These are phyloP conservation scores for Andrena praecox DNA, from an alignment of 2,888 invertebrate species.

Conservation along the genomic window DNA sequence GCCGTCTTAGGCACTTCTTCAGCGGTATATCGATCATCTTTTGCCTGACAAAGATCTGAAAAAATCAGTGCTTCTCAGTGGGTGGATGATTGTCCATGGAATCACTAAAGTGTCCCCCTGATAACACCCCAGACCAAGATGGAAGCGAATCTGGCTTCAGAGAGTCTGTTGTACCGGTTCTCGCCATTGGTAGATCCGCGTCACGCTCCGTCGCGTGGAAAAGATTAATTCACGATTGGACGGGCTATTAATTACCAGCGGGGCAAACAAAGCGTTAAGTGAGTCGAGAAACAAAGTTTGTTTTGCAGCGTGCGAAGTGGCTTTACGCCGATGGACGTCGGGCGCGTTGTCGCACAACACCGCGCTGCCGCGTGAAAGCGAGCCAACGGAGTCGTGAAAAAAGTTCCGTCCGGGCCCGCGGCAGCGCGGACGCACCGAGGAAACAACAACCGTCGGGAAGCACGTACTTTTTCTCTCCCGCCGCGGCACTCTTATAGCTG, in stretches of 20 bases:
- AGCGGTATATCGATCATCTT: not conserved
- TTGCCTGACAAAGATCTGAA: not conserved
- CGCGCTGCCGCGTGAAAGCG: slow-evolving; percentile 6
- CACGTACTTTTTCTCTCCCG: not conserved
- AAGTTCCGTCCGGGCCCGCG: slow-evolving; percentile 15
- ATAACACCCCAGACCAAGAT: no score
- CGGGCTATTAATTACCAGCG: slow-evolving; percentile 39
- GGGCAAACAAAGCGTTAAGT: slow-evolving; percentile 48
- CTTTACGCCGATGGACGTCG: slow-evolving; percentile 31
- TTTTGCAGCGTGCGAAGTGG: slow-evolving; percentile 43
- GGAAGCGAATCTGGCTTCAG: no score
- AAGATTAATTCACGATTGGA: slow-evolving; percentile 44
- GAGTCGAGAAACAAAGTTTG: slow-evolving; percentile 52
- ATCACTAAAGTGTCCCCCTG: no score
- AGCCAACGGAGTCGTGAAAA: slow-evolving; percentile 16
- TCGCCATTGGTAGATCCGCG: slow-evolving; percentile 19
- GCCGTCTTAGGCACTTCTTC: not conserved
- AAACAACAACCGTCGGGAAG: slow-evolving; percentile 3
- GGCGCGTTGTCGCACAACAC: slow-evolving; percentile 23
- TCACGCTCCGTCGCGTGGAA: slow-evolving; percentile 19
- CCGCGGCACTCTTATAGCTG: not conserved
- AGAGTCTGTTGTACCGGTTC: not conserved
- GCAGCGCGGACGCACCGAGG: not conserved
- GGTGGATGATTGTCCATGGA: no score
- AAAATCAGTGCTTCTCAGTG: not conserved